Base-by-base conservation (phyloP, 2,113 vertebrate genomes). In the Pelmatolapia mariae region DNA sequence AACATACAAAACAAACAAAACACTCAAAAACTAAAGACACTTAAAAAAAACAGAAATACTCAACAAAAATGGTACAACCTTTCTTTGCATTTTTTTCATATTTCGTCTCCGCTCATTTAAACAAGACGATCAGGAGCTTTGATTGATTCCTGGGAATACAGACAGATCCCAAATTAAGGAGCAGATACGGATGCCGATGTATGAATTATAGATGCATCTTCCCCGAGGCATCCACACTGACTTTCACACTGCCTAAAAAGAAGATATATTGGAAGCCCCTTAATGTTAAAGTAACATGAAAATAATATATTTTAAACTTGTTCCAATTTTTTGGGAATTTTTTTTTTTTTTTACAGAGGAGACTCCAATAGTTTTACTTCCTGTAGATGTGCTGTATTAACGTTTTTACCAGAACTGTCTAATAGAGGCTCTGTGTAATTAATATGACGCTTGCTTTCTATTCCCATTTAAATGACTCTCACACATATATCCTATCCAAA, bases 1-100 rank as follows among this genome's bases (percentile, higher is more conserved):
- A 87, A 12, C 40, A 45, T 80, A 92, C 47, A 89, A 92, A 94
- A 93, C 59, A 91, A 92, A 93, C 57, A 90, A 86, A 92, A 94
- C 90, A 95, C 85, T 90, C 80, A 88, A 93, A 92, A 93, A 94
- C 88, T 93, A 90, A 92, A 86, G 88, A 93, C 89, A 93, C 90
- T 50, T 88, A 0, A 40, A 54, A 45, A 56, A 86, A 93, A 94
- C 94, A 95, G 86, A 90, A 66, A 38, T 38, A n/a, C 33, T 50
- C 91, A 92, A 95, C 78, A 95, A 95, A 68, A 73, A 95, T 95
- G 94, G 87, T 95, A 96, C 95, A 95, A 89, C 87, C 50, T 88
- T 91, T 85, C 90, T 87, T 85, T 81, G 73, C 63, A 45, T 87
- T 79, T 89, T 43, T 53, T 47, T 33, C 11, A 81, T 43, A 40